Base-by-base conservation (phyloP, 2,113 vertebrate genomes). In the Apteryx owenii region DNA sequence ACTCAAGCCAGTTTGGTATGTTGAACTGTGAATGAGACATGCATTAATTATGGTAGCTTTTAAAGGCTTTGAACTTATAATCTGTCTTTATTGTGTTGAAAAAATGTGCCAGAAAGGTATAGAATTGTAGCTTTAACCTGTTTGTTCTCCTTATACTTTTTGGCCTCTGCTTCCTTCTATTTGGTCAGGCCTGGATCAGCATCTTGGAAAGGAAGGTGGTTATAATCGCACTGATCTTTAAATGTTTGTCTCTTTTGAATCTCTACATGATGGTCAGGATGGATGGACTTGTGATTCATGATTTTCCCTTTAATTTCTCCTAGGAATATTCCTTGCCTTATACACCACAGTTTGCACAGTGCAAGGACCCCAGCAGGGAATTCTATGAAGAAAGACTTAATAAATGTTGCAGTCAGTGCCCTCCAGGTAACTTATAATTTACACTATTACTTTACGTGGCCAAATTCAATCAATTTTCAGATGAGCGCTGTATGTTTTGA, bases 361-460 rank as follows among this genome's bases (percentile, higher is more conserved):
- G 11, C 12, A 96, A 93, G 12, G 14, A 53, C 56, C 33, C 8
- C 56, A 79, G 22, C 54, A 80, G 44, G 12, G 95, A 98, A 46
- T 98, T 95, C 90, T 97, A 93, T 9, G 42, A 97, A 17, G 70
- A 91, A 48, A 46, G 3, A 4, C 40, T 76, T 21, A 71, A 95
- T 69, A 93, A 66, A 83, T 98, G 97, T 88, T 98, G 98, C 71
- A 97, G 96, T 75, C 82, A 54, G 64, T 98, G 98, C 81, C 95
- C 93, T 14, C 97, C 97, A 62, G 98, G 98, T 98, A 80, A 91
- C 93, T 46, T 72, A 21, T 33, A 26, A 73, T 21, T 78, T 21
- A 56, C 64, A 70, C 8, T 58, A 12, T 72, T 46, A 9, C n/a
- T 73, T 68, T 53, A 54, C 20, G 29, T 29, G 50, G 36, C 56